Evolutionary conservation across 2,113 vertebrate genomes (phyloP).

Genomic region (Andinoacara biseriatus): DNA sequence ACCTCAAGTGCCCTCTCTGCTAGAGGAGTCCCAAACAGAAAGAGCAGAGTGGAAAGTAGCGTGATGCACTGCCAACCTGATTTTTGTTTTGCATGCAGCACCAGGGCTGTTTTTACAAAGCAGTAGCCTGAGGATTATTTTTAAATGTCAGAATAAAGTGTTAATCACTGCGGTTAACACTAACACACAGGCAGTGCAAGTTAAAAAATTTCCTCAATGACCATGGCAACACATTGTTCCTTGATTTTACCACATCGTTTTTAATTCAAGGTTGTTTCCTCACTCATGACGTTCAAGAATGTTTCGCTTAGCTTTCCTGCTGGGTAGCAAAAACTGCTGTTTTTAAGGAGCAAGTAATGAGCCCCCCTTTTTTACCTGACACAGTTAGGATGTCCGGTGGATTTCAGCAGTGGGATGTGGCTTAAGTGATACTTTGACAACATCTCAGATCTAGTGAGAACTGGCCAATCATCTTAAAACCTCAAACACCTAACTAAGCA

Average conservation of each 20-base stretch:
- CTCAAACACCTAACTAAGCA: background rate
- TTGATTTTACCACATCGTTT: background rate
- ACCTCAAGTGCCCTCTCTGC: constrained; percentile 44
- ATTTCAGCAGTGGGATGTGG: background rate
- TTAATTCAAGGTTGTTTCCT: constrained; percentile 14
- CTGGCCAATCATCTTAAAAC: background rate
- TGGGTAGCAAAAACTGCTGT: background rate
- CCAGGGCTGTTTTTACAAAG: constrained; percentile 12
- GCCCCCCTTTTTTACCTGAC: background rate
- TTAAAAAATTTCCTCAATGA: background rate
- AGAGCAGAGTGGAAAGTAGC: constrained; percentile 20
- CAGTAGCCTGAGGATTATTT: constrained; percentile 22
- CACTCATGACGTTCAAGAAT: background rate
- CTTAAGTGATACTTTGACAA: constrained; percentile 11
- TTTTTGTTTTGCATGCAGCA: constrained; percentile 20
- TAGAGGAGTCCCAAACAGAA: constrained; percentile 4
- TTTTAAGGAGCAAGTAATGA: constrained; percentile 13
- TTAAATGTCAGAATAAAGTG: constrained; percentile 38
- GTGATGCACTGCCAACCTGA: constrained; percentile 22
- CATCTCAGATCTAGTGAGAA: background rate
- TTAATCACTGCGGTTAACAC: constrained; percentile 26
- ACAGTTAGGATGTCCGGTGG: background rate
- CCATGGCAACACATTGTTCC: background rate
- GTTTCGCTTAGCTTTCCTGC: constrained; percentile 9
- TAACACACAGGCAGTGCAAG: background rate